phyloP scores from a whole-genome alignment of 2,797 vertebrate species.

The Coreius guichenoti region DNA sequence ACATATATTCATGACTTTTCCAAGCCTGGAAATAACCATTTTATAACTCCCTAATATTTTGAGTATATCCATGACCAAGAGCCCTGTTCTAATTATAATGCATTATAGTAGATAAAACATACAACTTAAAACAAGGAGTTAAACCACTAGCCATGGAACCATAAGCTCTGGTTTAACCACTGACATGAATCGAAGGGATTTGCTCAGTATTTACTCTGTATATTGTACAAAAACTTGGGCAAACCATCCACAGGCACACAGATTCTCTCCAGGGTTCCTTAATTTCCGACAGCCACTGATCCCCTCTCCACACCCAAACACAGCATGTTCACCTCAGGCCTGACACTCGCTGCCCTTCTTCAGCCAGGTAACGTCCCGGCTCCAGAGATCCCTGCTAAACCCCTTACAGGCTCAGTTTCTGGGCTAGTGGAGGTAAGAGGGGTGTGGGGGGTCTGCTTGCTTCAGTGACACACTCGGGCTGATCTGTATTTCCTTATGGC shows the following conservation, averaged over 20 bases:
- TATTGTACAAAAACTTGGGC: not conserved
- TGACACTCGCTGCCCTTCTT: not conserved
- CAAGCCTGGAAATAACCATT: not conserved
- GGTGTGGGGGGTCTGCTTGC: not conserved
- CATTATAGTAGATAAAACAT: constrained; percentile 46
- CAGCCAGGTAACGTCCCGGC: not conserved
- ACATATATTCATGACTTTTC: not conserved
- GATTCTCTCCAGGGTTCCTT: not conserved
- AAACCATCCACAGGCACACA: constrained; percentile 45
- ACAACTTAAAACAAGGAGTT: not conserved
- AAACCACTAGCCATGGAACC: not conserved
- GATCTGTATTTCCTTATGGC: constrained; percentile 40
- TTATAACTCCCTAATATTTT: not conserved
- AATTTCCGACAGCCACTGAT: not conserved
- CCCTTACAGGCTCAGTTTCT: constrained; percentile 23
- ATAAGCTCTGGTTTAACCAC: not conserved
- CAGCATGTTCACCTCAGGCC: constrained; percentile 34
- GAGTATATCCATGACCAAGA: not conserved
- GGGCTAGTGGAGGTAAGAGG: constrained; percentile 22
- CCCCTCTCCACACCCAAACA: constrained; percentile 43
- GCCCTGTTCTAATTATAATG: not conserved
- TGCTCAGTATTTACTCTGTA: not conserved
- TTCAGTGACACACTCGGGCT: constrained; percentile 39
- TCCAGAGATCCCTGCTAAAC: constrained; percentile 5
- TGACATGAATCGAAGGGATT: not conserved